These are phyloP conservation scores for Andrena camellia DNA, from an alignment of 2,888 invertebrate genomes.

Conservation along the genomic window DNA sequence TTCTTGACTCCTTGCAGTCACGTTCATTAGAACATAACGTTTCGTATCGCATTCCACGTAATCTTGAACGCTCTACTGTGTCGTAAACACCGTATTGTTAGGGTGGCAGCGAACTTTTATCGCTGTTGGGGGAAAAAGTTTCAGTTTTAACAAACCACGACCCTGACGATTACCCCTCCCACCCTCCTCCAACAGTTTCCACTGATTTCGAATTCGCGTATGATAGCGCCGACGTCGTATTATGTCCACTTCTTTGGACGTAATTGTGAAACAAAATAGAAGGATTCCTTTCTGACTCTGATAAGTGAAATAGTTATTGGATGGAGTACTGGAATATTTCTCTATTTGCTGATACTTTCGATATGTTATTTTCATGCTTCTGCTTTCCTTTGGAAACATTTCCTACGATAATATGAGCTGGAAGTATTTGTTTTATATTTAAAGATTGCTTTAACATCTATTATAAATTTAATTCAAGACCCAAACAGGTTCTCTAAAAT, in stretches of 20 bases:
- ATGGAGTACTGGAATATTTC: too few species aligned
- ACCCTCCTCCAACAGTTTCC: not conserved
- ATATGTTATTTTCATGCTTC: too few species aligned
- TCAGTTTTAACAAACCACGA: conserved; percentile 6
- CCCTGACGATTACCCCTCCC: conserved; percentile 13
- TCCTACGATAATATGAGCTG: too few species aligned
- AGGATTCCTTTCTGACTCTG: not conserved
- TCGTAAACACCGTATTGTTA: conserved; percentile 41
- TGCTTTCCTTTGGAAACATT: too few species aligned
- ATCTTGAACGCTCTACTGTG: conserved; percentile 45
- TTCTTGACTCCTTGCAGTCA: conserved; percentile 65
- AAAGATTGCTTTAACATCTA: too few species aligned
- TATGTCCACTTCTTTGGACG: not conserved
- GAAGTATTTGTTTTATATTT: too few species aligned
- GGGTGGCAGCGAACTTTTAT: conserved; percentile 22
- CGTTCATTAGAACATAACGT: conserved; percentile 63
- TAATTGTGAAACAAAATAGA: not conserved
- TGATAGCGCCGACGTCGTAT: not conserved
- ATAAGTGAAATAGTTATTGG: too few species aligned
- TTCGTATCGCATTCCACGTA: conserved; percentile 45
- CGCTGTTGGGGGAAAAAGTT: conserved; percentile 4
- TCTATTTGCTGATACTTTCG: too few species aligned
- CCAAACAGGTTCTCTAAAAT: too few species aligned
- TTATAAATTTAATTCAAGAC: too few species aligned
- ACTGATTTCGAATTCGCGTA: not conserved